These are phyloP conservation scores for Catocala nupta DNA, from an alignment of 2,888 invertebrate species.

Conservation along the genomic window DNA sequence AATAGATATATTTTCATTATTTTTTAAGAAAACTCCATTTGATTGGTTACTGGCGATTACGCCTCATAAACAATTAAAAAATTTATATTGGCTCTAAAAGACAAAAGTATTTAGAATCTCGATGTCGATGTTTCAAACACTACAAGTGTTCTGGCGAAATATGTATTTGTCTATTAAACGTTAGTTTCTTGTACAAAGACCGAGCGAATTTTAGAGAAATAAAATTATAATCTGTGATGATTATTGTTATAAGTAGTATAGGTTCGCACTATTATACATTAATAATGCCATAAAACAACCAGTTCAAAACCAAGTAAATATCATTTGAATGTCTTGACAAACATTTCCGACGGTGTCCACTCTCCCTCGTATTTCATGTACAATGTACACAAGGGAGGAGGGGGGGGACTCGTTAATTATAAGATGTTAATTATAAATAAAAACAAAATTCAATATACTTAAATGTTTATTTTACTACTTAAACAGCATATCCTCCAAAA, in stretches of 20 bases:
- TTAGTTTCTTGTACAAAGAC: constrained; percentile 49
- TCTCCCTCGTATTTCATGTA: neutral
- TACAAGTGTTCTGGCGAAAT: constrained; percentile 33
- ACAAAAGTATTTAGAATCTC: constrained; percentile 45
- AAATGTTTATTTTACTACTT: constrained; percentile 22
- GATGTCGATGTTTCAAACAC: constrained; percentile 31
- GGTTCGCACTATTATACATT: constrained; percentile 51
- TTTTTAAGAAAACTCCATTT: constrained; percentile 27
- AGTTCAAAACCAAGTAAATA: constrained; percentile 58
- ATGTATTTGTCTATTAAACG: constrained; percentile 27
- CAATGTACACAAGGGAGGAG: constrained; percentile 13
- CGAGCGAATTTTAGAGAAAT: constrained; percentile 46
- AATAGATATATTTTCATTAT: constrained; percentile 50
- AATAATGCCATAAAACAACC: constrained; percentile 66
- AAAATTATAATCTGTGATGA: constrained; percentile 78
- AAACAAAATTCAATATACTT: constrained; percentile 15
- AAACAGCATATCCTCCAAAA: neutral
- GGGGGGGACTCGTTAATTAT: constrained; percentile 36
- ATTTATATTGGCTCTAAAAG: constrained; percentile 12
- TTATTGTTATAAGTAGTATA: constrained; percentile 78
- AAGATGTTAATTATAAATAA: constrained; percentile 42
- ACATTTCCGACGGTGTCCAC: neutral
- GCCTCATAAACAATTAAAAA: constrained; percentile 10
- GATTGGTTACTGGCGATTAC: constrained; percentile 18
- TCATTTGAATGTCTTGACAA: constrained; percentile 22